Conservation (phyloP, 2,113 vertebrate genomes). For the Nycticorax nycticorax region DNA sequence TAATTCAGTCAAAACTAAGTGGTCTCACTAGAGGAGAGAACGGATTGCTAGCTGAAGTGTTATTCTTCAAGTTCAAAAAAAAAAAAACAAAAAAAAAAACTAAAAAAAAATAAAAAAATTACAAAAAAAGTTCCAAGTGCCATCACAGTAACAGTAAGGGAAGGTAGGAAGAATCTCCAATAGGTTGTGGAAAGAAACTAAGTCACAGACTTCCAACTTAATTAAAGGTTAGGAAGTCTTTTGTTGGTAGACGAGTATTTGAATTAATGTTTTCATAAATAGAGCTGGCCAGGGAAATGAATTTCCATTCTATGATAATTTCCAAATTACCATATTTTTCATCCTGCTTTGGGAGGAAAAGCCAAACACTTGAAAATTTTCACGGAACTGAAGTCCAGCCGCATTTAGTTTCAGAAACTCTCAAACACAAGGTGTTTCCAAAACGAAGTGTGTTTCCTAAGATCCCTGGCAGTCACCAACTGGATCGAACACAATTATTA, state of each 20-base stretch:
- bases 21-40: background rate
- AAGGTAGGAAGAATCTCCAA: background rate
- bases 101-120: too few species aligned
- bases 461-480: background rate
- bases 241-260: background rate
- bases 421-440: conserved; percentile 38
- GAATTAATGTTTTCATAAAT: conserved; percentile 16
- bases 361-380: conserved; percentile 42
- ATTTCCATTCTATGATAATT: conserved; percentile 56
- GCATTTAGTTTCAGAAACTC: conserved; percentile 45
- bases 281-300: background rate
- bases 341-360: conserved; percentile 10
- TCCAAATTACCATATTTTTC: conserved; percentile 47
- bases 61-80: background rate
- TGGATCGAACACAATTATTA: background rate
- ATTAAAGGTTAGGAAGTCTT: background rate
- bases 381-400: conserved; percentile 6
- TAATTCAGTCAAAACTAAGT: background rate
- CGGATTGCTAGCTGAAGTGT: background rate
- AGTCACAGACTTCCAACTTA: background rate
- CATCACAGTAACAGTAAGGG: background rate
- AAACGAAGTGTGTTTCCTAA: conserved; percentile 19
- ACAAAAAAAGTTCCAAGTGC: conserved; percentile 4
- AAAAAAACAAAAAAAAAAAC: too few species aligned
- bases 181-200: background rate